Percentiles rank a stretch among this genome's conserved stretches.
These are phyloP conservation scores for Yoshiicerus persimilis DNA, from an alignment of 1,140 invertebrate species.

Conservation along the genomic window DNA sequence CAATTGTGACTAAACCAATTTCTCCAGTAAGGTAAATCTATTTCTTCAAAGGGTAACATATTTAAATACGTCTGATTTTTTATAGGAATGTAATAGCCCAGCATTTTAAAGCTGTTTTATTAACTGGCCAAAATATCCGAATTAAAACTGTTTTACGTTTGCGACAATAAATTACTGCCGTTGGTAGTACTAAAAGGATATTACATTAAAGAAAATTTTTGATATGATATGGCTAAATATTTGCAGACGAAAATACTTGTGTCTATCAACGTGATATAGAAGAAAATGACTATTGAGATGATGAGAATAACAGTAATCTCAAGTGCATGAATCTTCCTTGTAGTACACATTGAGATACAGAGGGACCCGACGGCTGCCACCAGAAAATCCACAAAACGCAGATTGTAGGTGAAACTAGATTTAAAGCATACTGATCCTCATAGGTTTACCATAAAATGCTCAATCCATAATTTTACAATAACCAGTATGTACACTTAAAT, in stretches of 20 bases:
- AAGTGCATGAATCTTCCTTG: background rate
- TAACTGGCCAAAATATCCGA: too few relatives aligned
- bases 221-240: background rate
- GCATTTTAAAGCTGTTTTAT: background rate
- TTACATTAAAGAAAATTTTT: background rate
- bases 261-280: background rate
- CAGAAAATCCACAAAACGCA: too few relatives aligned
- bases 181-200: too few relatives aligned
- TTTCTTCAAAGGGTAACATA: constrained; percentile 26
- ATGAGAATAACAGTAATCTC: background rate
- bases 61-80: constrained; percentile 23
- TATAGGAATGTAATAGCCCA: constrained; percentile 50
- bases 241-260: background rate
- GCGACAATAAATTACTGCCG: too few relatives aligned
- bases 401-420: too few relatives aligned
- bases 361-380: too few relatives aligned
- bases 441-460: too few relatives aligned
- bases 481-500: too few relatives aligned
- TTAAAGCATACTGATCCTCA: too few relatives aligned
- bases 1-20: constrained; percentile 36
- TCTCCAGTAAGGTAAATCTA: constrained; percentile 30
- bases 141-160: too few relatives aligned
- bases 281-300: background rate
- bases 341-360: too few relatives aligned
- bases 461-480: too few relatives aligned